Base-by-base conservation (phyloP, 2,888 invertebrate genomes). In the Drosophila macrospina region DNA sequence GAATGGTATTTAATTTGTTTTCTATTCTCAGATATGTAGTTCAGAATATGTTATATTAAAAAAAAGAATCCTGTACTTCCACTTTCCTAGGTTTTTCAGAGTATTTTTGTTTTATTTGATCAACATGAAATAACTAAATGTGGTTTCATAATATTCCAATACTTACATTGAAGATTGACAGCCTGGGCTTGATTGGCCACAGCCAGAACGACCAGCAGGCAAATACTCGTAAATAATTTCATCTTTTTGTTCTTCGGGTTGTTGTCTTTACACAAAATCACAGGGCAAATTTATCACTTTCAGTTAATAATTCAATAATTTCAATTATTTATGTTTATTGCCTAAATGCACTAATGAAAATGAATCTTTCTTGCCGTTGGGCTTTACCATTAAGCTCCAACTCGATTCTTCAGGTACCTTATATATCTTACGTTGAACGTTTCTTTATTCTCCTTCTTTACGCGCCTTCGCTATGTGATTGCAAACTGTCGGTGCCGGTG, bases 81-180 rank as follows among this genome's bases (percentile, higher is more conserved):
- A 39, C 50, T 64, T 69, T 63, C 69, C 68, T 69, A 75, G 59
- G 63, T 62, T 78, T 71, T 67, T 65, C 69, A 41, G 4, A 39
- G 24, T 64, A 50, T 67, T 64, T 67, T 73, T 70, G 54, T 73
- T 72, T 66, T 63, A 47, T 44, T 65, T 67, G n/a, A 56, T 59
- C 28, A 63, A 28, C 32, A 54, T 47, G 8, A 45, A 30, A 39
- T 5, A 48, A 24, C n/a, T 16, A 6, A 26, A 24, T 36, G n/a
- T 41, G 42, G 20, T n/a, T 30, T 7, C 26, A 30, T 62, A 59
- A 67, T 34, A 2, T 5, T 30, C 6, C 0, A 11, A 32, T 90
- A 95, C 96, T 96, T 91, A 96, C 96, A 96, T 93, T 94, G 94
- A 77, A 95, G 93, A 54, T 93, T 94, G 69, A 93, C 93, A 50